These are phyloP conservation scores for Apodemia zela DNA, from an alignment of 2,888 invertebrate species.

Conservation along the genomic window DNA sequence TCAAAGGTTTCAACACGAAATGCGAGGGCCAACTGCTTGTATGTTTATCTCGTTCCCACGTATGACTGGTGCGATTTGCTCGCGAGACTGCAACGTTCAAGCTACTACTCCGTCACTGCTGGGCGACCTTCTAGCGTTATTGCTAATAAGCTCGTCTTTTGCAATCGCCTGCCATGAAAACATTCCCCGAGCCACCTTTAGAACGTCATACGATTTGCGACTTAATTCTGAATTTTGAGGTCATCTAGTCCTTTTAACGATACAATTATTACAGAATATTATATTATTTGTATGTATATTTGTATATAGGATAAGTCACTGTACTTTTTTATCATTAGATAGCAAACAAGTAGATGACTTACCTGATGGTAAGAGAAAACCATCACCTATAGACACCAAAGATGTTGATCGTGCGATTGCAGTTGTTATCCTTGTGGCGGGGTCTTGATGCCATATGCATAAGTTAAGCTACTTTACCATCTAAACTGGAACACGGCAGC, in stretches of 20 bases:
- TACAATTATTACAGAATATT: too few species aligned
- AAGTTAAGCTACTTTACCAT: too few species aligned
- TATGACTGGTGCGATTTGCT: conserved; percentile 25
- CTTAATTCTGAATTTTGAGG: conserved; percentile 18
- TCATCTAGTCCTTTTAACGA: not conserved
- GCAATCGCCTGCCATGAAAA: conserved; percentile 57
- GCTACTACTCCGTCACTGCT: conserved; percentile 52
- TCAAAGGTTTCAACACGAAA: conserved; percentile 65
- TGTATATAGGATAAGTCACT: too few species aligned
- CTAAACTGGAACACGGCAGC: too few species aligned
- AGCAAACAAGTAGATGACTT: too few species aligned
- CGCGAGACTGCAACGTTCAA: conserved; percentile 44
- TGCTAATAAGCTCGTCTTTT: conserved; percentile 68
- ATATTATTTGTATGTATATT: too few species aligned
- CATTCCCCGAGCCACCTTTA: conserved; percentile 55
- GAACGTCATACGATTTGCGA: conserved; percentile 26
- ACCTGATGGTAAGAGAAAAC: too few species aligned
- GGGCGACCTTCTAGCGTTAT: conserved; percentile 73
- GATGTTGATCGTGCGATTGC: too few species aligned
- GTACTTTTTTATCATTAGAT: too few species aligned
- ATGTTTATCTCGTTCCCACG: conserved; percentile 52
- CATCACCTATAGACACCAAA: too few species aligned
- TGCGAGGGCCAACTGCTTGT: conserved; percentile 48
- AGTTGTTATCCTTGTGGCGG: too few species aligned
- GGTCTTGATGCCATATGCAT: too few species aligned